These are phyloP conservation scores for Sinelater perroti DNA, from an alignment of 2,888 invertebrate species.

Conservation along the genomic window DNA sequence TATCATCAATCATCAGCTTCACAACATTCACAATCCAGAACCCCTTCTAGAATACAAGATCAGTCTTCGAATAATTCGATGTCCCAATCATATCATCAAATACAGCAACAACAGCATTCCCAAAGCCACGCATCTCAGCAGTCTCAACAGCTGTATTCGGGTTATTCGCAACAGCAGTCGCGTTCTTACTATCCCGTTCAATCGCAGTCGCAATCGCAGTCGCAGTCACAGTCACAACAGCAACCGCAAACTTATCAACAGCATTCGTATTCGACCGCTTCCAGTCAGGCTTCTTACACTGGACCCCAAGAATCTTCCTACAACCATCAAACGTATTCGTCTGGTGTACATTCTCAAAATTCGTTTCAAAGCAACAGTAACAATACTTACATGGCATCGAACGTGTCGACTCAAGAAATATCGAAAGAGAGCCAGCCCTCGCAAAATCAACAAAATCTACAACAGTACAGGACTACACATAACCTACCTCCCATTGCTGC, in stretches of 20 bases:
- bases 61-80: conserved; percentile 35
- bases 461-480: conserved; percentile 58
- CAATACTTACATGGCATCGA: conserved; percentile 22
- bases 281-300: conserved; percentile 36
- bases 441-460: conserved; percentile 41
- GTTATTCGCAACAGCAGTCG: conserved; percentile 38
- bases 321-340: conserved; percentile 25
- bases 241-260: conserved; percentile 41
- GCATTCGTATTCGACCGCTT: conserved; percentile 34
- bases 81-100: conserved; percentile 50
- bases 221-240: conserved; percentile 42
- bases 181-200: conserved; percentile 46
- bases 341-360: conserved; percentile 36
- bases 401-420: conserved; percentile 28
- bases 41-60: conserved; percentile 33
- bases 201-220: conserved; percentile 9
- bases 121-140: conserved; percentile 26
- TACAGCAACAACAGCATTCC: conserved; percentile 41
- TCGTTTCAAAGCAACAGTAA: conserved; percentile 24
- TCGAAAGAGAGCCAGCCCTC: conserved; percentile 25
- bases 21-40: conserved; percentile 34
- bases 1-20: conserved; percentile 44
- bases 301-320: conserved; percentile 35
- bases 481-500: conserved; percentile 65
- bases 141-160: conserved; percentile 34